Conservation (phyloP, 2,797 vertebrate genomes). For the Gallinago stenura region DNA sequence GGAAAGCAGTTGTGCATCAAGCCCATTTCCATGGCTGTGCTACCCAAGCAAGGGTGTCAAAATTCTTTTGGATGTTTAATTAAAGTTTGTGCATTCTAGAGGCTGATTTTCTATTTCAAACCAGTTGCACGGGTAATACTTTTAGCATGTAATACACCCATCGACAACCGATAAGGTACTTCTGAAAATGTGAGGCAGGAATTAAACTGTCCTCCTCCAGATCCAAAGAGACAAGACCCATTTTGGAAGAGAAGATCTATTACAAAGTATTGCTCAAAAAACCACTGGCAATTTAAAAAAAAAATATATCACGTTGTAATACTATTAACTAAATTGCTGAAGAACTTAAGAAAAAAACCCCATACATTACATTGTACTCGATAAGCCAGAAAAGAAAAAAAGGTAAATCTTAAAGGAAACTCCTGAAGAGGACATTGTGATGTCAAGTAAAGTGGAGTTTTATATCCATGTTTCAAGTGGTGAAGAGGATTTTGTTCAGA, state of each 20-base stretch:
- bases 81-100: neutral
- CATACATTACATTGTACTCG: neutral
- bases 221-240: neutral
- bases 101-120: neutral
- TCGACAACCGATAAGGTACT: neutral
- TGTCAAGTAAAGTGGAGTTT: constrained; percentile 9
- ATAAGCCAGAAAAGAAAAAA: neutral
- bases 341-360: neutral
- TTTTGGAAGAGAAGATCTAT: neutral
- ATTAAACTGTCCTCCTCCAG: neutral
- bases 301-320: neutral
- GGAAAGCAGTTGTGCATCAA: neutral
- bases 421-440: neutral
- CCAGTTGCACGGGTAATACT: neutral
- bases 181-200: neutral
- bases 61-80: neutral
- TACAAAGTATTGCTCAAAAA: neutral
- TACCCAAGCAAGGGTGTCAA: neutral
- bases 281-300: neutral
- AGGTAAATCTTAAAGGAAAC: neutral
- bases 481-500: constrained; percentile 19
- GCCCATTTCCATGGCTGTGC: accelerated
- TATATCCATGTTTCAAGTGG: constrained; percentile 16
- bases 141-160: neutral
- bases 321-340: neutral